phyloP scores from a whole-genome alignment of 2,797 vertebrate genomes.

The Ctenopoma kingsleyae region DNA sequence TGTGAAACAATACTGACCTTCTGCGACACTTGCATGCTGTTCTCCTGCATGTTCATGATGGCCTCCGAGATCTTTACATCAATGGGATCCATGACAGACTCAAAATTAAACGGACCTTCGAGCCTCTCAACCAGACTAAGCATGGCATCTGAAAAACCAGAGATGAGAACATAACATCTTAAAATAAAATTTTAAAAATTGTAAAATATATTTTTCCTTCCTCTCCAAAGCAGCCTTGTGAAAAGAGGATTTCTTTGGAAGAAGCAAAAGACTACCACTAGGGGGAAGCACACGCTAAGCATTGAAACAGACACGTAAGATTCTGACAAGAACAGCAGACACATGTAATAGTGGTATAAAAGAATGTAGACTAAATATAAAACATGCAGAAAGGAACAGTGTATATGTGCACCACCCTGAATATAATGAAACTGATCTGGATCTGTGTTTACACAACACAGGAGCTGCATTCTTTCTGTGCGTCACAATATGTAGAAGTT shows the following conservation, averaged over 20 bases:
- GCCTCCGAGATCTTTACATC: slow-evolving; percentile 98
- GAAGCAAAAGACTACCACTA: slow-evolving; percentile 63
- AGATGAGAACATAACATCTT: not conserved
- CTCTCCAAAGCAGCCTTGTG: too few relatives aligned
- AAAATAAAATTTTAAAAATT: not conserved
- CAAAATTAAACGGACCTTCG: slow-evolving; percentile 97
- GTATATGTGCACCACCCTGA: slow-evolving; percentile 4
- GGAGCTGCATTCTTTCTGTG: slow-evolving; percentile 41
- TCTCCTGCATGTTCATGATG: slow-evolving; percentile 99
- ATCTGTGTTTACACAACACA: slow-evolving; percentile 57
- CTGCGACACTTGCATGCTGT: slow-evolving; percentile 96
- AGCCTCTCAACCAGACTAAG: slow-evolving; percentile 92
- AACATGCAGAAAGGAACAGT: not conserved
- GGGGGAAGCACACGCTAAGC: slow-evolving; percentile 65
- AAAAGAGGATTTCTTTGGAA: not conserved
- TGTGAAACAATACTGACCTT: slow-evolving; percentile 83
- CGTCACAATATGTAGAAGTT: slow-evolving; percentile 28
- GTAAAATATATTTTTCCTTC: too few relatives aligned
- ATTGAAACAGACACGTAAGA: slow-evolving; percentile 31
- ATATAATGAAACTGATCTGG: slow-evolving; percentile 45
- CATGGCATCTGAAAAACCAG: slow-evolving; percentile 89
- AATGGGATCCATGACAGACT: slow-evolving; percentile 96
- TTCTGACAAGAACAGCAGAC: slow-evolving; percentile 24
- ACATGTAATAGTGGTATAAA: not conserved
- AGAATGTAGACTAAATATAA: slow-evolving; percentile 1